Evolutionary conservation across 2,113 vertebrate genomes (phyloP).

Genomic region (Amazona vittata): DNA sequence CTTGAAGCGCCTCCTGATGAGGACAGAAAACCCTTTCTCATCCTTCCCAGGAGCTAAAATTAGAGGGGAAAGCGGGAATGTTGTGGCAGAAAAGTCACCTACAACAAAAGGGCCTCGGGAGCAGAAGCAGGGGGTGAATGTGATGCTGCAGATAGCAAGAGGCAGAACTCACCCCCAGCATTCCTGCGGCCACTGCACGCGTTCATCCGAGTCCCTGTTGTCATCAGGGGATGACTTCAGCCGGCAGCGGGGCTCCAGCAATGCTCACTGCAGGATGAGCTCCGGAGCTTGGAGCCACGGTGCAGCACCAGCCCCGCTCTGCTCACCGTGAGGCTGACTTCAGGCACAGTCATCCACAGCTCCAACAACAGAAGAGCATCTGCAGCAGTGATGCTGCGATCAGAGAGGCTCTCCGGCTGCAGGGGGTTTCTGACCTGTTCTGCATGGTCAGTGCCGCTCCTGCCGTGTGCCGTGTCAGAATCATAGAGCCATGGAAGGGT

Average conservation of each 20-base stretch:
- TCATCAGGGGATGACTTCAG: background rate
- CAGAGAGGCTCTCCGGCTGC: fast-evolving
- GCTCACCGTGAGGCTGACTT: background rate
- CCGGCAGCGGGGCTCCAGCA: background rate
- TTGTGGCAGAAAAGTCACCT: background rate
- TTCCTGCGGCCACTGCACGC: background rate
- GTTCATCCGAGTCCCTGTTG: background rate
- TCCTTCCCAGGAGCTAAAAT: background rate
- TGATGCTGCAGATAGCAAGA: background rate
- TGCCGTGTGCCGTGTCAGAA: too few species aligned
- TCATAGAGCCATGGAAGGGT: background rate
- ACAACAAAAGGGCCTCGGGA: background rate
- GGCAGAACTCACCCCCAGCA: background rate
- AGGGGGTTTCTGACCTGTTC: background rate
- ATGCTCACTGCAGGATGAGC: background rate
- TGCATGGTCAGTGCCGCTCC: background rate
- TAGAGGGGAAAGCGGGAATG: background rate
- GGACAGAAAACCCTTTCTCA: background rate
- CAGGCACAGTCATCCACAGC: background rate
- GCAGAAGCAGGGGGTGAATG: background rate
- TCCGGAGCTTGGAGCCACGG: background rate
- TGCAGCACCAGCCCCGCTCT: background rate
- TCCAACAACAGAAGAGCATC: background rate
- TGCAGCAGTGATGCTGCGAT: background rate
- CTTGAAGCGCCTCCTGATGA: background rate